Percentiles rank a stretch among this genome's conserved stretches.
Evolutionary conservation across 2,113 vertebrate species (phyloP).

Genomic region (Anoplopoma fimbria): DNA sequence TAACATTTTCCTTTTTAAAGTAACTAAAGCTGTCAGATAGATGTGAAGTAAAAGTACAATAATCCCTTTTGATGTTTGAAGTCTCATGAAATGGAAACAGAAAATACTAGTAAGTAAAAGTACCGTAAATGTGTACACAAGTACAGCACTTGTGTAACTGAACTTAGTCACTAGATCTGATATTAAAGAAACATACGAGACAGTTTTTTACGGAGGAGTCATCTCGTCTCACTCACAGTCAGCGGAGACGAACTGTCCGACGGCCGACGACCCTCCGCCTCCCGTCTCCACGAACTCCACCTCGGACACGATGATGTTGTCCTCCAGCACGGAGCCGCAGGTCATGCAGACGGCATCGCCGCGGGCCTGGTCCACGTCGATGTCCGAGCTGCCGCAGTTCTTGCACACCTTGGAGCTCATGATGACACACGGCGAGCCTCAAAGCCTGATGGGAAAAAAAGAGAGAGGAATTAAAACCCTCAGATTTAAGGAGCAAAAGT

Average conservation of each 20-base stretch:
- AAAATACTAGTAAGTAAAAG: too few species aligned
- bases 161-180: too few species aligned
- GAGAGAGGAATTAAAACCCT: background rate
- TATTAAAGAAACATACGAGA: too few species aligned
- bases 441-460: conserved; percentile 31
- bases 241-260: conserved; percentile 93
- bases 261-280: conserved; percentile 91
- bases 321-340: conserved; percentile 96
- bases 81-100: too few species aligned
- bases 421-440: conserved; percentile 1
- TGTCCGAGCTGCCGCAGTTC: conserved; percentile 90
- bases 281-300: conserved; percentile 95
- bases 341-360: conserved; percentile 94
- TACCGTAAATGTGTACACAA: too few species aligned
- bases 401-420: conserved; percentile 90
- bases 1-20: too few species aligned
- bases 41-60: too few species aligned
- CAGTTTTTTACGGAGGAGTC: too few species aligned
- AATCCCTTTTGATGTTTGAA: too few species aligned
- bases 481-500: background rate
- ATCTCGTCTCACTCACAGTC: conserved; percentile 85
- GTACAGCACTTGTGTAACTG: too few species aligned
- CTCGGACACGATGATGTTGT: conserved; percentile 98
- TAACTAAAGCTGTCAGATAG: too few species aligned
- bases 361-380: conserved; percentile 91